Evolutionary conservation across 2,888 invertebrate species (phyloP).

Genomic region (Scotopteryx bipunctaria): DNA sequence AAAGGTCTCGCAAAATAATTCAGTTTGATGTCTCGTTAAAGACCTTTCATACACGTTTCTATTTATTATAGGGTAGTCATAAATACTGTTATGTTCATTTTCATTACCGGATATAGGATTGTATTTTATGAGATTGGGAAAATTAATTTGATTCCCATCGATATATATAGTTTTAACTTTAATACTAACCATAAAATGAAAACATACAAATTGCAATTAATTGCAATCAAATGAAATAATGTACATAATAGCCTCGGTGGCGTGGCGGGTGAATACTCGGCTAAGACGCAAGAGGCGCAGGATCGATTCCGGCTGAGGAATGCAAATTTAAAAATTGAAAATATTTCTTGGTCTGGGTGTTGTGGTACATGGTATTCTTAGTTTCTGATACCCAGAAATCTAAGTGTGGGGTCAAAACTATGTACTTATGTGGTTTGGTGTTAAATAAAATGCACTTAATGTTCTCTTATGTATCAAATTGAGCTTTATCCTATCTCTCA

Average conservation of each 20-base stretch:
- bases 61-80: conserved; percentile 23
- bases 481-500: conserved; percentile 27
- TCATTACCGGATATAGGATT: conserved; percentile 12
- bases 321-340: no score
- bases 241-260: no score
- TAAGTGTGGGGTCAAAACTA: no score
- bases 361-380: no score
- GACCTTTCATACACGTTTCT: conserved; percentile 33
- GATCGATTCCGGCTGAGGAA: no score
- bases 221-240: no score
- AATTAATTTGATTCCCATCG: background rate
- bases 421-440: no score
- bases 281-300: no score
- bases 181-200: background rate
- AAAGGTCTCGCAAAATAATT: conserved; percentile 61
- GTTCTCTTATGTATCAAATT: conserved; percentile 10
- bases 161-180: background rate
- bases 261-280: no score
- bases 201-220: background rate
- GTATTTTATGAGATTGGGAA: background rate
- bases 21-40: conserved; percentile 46
- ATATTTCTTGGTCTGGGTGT: no score
- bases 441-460: background rate
- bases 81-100: conserved; percentile 24
- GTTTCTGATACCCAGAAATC: no score